These are phyloP conservation scores for Calliopsis andreniformis DNA, from an alignment of 1,140 invertebrate genomes.

Conservation along the genomic window DNA sequence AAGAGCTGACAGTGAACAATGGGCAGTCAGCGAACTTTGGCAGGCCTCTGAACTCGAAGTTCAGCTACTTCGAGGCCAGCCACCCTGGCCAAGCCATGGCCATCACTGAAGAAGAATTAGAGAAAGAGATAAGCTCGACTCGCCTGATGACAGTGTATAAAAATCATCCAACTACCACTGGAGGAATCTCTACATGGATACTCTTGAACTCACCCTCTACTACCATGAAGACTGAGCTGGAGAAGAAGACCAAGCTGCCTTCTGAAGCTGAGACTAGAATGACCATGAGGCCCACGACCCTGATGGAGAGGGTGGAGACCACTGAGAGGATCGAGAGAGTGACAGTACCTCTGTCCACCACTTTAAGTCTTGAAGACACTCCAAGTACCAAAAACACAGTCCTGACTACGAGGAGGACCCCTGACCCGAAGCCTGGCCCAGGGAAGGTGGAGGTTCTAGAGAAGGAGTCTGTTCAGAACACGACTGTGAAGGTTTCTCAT, in stretches of 20 bases:
- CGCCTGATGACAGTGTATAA: slow-evolving; percentile 71
- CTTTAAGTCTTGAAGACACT: slow-evolving; percentile 50
- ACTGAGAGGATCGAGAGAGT: slow-evolving; percentile 38
- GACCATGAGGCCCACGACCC: slow-evolving; percentile 62
- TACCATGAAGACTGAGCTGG: slow-evolving; percentile 69
- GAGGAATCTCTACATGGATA: slow-evolving; percentile 89
- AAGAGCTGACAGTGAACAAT: slow-evolving; percentile 48
- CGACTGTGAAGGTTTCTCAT: slow-evolving; percentile 28
- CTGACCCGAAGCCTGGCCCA: slow-evolving; percentile 65
- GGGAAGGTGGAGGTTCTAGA: slow-evolving; percentile 16
- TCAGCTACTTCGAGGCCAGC: slow-evolving; percentile 76
- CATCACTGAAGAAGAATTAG: slow-evolving; percentile 78
- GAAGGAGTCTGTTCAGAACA: slow-evolving; percentile 27
- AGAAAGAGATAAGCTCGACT: slow-evolving; percentile 71
- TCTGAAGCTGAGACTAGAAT: slow-evolving; percentile 36
- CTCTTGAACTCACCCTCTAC: slow-evolving; percentile 84
- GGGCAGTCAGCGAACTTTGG: slow-evolving; percentile 65
- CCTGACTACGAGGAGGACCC: slow-evolving; percentile 64
- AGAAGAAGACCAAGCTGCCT: slow-evolving; percentile 50
- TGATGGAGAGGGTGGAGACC: slow-evolving; percentile 36
- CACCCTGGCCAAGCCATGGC: slow-evolving; percentile 80
- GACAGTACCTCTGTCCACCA: slow-evolving; percentile 21
- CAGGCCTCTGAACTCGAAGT: slow-evolving; percentile 78
- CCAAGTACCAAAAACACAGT: slow-evolving; percentile 48
- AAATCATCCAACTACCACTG: slow-evolving; percentile 83